Evolutionary conservation across 2,113 vertebrate species (phyloP), one percentile per base, ranked within the genome.

Genomic region (Leptodactylus fuscus): DNA sequence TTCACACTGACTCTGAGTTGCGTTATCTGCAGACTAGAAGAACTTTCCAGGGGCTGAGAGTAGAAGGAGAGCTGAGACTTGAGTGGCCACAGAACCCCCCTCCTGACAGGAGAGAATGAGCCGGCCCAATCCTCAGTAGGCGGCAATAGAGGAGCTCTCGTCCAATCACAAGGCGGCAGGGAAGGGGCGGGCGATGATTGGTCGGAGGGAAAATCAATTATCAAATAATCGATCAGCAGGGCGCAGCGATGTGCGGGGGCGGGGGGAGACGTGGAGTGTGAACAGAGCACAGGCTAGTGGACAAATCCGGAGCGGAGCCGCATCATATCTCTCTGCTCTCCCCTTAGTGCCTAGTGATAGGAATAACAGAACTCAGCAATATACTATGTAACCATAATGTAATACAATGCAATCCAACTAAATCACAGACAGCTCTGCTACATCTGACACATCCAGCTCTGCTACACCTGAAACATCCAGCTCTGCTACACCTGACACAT

Each of bases 71-170:
- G 62, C 62, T 67, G 62, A 67, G 22, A 12, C 22, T 60, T 24
- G 24, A 62, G 24, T 13, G 24, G 8, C 18, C 10, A 74, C 38
- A 74, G 70, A 74, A 46, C 89, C 91, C 92, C 96, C 96, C 95
- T 94, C 92, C 86, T 89, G 90, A 88, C 82, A 67, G 86, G 82
- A 87, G 89, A 81, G 92, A 97, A 96, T 97, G 96, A 96, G 91
- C 94, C 95, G 93, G 92, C 95, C 96, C 96, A 93, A 96, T 94
- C 92, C 92, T 91, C 92, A 91, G 94, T 92, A 93, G 92, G 92
- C 93, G 92, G 90, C 91, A 81, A 91, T 91, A 92, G 87, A 92
- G 92, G 90, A 89, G 89, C 87, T 87, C 83, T 82, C 88, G 89
- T 85, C 97, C 96, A 97, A 97, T 97, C 93, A 90, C 91, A 88